Percentiles rank a stretch among this genome's conserved stretches.
phyloP scores from a whole-genome alignment of 2,113 vertebrate species.

The Stictonetta naevosa region DNA sequence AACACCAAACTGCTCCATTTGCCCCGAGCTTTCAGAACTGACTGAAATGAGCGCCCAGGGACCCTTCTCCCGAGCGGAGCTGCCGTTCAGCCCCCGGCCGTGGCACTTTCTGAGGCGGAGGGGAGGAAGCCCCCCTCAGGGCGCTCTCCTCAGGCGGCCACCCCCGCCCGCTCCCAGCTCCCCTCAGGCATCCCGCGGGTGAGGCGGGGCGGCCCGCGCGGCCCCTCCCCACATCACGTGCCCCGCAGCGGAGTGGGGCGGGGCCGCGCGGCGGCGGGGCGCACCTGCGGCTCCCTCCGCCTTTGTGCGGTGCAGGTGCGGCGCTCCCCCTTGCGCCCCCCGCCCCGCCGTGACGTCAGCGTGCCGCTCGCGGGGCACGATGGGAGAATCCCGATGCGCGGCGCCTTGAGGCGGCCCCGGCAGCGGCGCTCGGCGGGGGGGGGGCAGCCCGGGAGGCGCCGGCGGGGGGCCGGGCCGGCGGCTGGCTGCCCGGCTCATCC shows the following conservation, averaged over 20 bases:
- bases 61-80: no score
- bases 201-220: background rate
- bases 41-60: no score
- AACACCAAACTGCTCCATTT: background rate
- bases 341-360: slow-evolving; percentile 73
- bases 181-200: background rate
- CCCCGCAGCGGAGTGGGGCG: no score
- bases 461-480: slow-evolving; percentile 6
- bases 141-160: no score
- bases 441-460: slow-evolving; percentile 18
- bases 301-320: slow-evolving; percentile 66
- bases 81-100: no score
- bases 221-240: background rate
- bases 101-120: no score
- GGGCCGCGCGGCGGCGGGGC: no score
- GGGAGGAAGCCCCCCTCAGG: no score
- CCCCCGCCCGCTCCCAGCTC: no score
- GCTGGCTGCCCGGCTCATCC: background rate
- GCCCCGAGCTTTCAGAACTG: background rate
- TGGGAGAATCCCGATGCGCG: slow-evolving; percentile 81
- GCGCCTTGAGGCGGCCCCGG: slow-evolving; percentile 71
- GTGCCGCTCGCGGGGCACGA: slow-evolving; percentile 71
- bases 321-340: background rate
- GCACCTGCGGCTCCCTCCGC: slow-evolving; percentile 22
- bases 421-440: slow-evolving; percentile 29